Base-by-base conservation (phyloP, 2,888 invertebrate species). In the Pharmacophagus antenor region DNA sequence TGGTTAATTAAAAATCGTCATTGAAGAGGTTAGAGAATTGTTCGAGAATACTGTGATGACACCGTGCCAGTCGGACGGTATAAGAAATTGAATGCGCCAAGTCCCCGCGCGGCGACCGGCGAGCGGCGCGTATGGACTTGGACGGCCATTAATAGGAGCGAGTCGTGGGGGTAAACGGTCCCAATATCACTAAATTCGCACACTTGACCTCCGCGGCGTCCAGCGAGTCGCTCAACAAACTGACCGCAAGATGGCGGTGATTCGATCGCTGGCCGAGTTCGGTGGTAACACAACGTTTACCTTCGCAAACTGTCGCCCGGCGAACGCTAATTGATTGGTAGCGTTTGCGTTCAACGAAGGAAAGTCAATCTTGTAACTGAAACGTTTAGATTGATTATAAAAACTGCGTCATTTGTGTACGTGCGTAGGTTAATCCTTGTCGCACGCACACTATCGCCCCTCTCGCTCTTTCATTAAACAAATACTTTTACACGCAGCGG, bases 281-380 rank as follows among this genome's bases (percentile, higher is more conserved):
- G 68, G 62, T 67, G 62, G 49, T 23, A 52, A 54, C 56, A 61
- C 63, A 73, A 66, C 77, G 73, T 77, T 72, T 64, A 63, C 58
- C 65, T 53, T 58, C 58, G 66, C 65, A 68, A 66, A 70, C 66
- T 53, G 57, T 73, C 62, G 63, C 73, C 64, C n/a, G 48, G 56
- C 53, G 69, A 61, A 61, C 70, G 72, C 63, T 59, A 72, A 71
- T 66, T 68, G 63, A 58, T 65, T 55, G 41, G 48, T 51, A 58
- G 61, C 47, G 61, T 56, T 55, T 59, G 48, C 17, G 18, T 42
- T 53, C 44, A 23, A 41, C 23, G 7, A 42, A 22, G 12, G 18
- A 25, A 8, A 27, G 10, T 21, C 31, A n/a, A 31, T 1, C n/a
- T 21, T 15, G 15, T 37, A 18, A 17, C 1, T 2, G 7, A 46